Evolutionary conservation across 2,888 invertebrate genomes (phyloP).

Genomic region (Tetranychus truncatus): DNA sequence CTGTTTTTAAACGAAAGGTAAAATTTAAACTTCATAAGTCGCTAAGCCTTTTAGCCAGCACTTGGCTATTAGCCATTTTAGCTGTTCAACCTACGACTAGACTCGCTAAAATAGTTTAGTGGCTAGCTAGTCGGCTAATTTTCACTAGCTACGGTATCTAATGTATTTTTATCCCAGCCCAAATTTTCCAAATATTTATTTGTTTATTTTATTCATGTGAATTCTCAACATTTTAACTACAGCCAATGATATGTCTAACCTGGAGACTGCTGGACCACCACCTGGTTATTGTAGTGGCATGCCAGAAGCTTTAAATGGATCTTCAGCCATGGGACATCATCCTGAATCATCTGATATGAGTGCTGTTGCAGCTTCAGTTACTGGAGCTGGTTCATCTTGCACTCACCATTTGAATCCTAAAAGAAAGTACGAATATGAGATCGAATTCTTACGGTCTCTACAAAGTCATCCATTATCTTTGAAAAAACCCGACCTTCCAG

Average conservation of each 20-base stretch:
- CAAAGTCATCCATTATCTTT: background rate
- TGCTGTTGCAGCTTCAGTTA: background rate
- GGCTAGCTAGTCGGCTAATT: too few relatives aligned
- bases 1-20: too few relatives aligned
- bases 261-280: background rate
- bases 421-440: background rate
- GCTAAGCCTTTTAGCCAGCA: too few relatives aligned
- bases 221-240: too few relatives aligned
- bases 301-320: background rate
- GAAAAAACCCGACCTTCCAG: constrained; percentile 4
- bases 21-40: too few relatives aligned
- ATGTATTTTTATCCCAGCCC: too few relatives aligned
- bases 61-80: too few relatives aligned
- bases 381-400: constrained; percentile 12
- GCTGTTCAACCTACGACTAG: too few relatives aligned
- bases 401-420: constrained; percentile 12
- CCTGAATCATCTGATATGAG: background rate
- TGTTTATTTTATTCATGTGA: too few relatives aligned
- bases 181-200: too few relatives aligned
- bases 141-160: too few relatives aligned
- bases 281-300: background rate
- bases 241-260: background rate
- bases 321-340: background rate
- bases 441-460: constrained; percentile 1
- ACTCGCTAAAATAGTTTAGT: too few relatives aligned